Evolutionary conservation across 2,888 invertebrate genomes (phyloP), one percentile per base, ranked within the genome.

Genomic region (Agrochola circellaris): DNA sequence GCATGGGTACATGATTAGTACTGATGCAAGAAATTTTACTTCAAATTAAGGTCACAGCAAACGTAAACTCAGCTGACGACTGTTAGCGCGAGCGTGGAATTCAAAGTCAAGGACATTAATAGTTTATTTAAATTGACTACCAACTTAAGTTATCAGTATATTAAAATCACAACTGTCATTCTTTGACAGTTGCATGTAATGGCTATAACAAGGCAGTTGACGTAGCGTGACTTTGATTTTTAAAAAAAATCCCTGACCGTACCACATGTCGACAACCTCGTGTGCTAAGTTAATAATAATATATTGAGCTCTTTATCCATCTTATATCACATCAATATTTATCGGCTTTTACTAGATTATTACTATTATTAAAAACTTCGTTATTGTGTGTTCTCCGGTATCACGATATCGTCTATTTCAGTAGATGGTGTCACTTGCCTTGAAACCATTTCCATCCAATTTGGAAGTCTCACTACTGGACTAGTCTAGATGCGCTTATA

Each of bases 381-480:
- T 26, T 17, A 26, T 34, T 20, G n/a, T 34, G 0, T 34, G 11
- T 56, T 15, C 1, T 11, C 6, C 13, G 0, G 5, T 45, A 17
- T 56, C n/a, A 34, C 20, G 2, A 11, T 7, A 13, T 30, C 9
- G 17, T 38, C 7, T 5, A 13, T 17, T 48, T 75, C 26, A 48
- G 17, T 75, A 20, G 26, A 26, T 23, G 23, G 4, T 3, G 9
- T 20, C 17, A 48, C 26, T 64, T 26, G 3, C 56, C 34, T 65
- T 76, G 56, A 30, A 26, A 34, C 9, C 34, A 65, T 65, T 76
- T 56, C 13, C 26, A 34, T 64, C 26, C 26, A 75, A 75, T 76
- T 64, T 51, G 34, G 26, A 38, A n/a, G 45, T 45, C 30, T 17
- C n/a, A 54, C 7, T 34, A 20, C 15, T 9, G n/a, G 4, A 34